These are phyloP conservation scores for Procambarus clarkii DNA, from an alignment of 1,140 invertebrate species.

Conservation along the genomic window DNA sequence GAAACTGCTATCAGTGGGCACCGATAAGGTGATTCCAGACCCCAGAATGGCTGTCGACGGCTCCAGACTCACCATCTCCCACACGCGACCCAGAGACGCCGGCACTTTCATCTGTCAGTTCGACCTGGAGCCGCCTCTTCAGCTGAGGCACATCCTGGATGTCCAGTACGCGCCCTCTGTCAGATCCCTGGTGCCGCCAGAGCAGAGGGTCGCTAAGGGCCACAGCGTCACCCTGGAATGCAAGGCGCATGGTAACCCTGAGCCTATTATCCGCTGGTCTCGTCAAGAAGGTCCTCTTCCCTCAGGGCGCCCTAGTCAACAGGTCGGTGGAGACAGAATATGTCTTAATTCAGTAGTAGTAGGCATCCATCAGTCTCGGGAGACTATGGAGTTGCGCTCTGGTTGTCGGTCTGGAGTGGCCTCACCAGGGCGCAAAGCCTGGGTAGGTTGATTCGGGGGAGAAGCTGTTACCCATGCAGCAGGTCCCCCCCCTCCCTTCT, in stretches of 20 bases:
- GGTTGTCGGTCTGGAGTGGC: no score
- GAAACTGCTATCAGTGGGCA: slow-evolving; percentile 39
- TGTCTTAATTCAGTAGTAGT: no score
- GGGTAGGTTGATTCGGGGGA: no score
- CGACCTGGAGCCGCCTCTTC: slow-evolving; percentile 45
- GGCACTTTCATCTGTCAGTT: slow-evolving; percentile 52
- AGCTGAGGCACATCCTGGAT: slow-evolving; percentile 49
- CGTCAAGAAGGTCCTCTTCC: slow-evolving; percentile 39
- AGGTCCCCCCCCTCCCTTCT: no score
- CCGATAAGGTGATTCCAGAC: slow-evolving; percentile 35
- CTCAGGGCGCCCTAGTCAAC: slow-evolving; percentile 19
- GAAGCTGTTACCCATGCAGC: no score
- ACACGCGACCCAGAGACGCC: slow-evolving; percentile 32
- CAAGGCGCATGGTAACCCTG: slow-evolving; percentile 51
- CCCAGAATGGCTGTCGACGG: slow-evolving; percentile 30
- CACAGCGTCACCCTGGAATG: slow-evolving; percentile 32
- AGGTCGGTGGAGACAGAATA: slow-evolving; percentile 23
- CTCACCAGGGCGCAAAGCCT: no score
- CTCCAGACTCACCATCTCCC: slow-evolving; percentile 50
- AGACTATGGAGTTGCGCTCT: no score
- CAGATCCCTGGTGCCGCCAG: slow-evolving; percentile 22
- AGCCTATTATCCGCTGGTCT: slow-evolving; percentile 48
- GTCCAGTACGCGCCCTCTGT: slow-evolving; percentile 47
- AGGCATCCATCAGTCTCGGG: no score
- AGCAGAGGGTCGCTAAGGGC: slow-evolving; percentile 36